Base-by-base conservation (phyloP, 1,140 invertebrate genomes). In the Pogonomyrmex barbatus region DNA sequence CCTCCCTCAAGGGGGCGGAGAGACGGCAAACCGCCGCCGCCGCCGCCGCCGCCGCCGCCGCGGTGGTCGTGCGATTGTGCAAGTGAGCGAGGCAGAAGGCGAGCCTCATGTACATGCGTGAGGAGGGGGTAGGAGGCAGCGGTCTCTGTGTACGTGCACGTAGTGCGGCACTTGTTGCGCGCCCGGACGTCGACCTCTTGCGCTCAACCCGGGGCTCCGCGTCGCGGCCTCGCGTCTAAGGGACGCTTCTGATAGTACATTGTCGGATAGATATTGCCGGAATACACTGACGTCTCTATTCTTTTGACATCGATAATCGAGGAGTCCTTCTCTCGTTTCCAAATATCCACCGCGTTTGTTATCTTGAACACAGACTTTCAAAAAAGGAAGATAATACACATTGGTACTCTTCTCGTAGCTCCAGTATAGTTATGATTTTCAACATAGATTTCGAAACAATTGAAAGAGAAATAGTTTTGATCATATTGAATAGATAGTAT, bases 121-220 rank as follows among this genome's bases (percentile, higher is more conserved):
- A 45, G 58, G 86, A 87, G 83, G 67, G 60, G 73, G 81, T 36
- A 63, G 81, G 85, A 77, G 77, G 82, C 65, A 77, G 71, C 70
- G 71, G 60, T 63, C 73, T 65, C 42, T 58, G 83, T 85, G 52
- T 89, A 63, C 71, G 85, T 88, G 86, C 89, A 89, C 89, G 88
- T 88, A 92, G 92, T 93, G 91, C 93, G 94, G 93, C 94, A 94
- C 94, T 95, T 95, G 94, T 95, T 95, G 94, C 94, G 79, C 79
- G 92, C 90, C 93, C 94, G 94, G 94, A 87, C 94, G 92, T 94
- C 94, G 94, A 95, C 94, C 94, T 94, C 93, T 92, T 67, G 75
- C 67, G 89, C 88, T 91, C 86, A 90, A 91, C 92, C 85, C 91
- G 91, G 84, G 79, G 85, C 67, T 87, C 79, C 79, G 54, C 78